Base-by-base conservation (phyloP, 1,140 invertebrate genomes). In the Achroia grisella region DNA sequence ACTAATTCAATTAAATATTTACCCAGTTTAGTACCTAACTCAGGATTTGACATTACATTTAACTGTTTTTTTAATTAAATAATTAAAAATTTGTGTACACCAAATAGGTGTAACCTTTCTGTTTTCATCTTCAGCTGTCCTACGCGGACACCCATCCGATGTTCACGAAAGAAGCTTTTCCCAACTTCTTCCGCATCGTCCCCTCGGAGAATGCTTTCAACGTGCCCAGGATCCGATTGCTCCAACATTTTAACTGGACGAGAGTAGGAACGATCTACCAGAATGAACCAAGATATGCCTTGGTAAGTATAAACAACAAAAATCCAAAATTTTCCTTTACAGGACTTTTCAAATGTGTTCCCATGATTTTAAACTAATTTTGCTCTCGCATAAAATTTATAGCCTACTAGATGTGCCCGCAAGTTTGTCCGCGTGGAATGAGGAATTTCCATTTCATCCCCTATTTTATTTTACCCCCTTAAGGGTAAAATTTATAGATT, bases 121-220 rank as follows among this genome's bases (percentile, higher is more conserved):
- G 4, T 30, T 10, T 15, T 40, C 29, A 74, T 52, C 89, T 88
- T 6, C 89, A 99, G 93, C 86, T 99, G 13, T 98, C 97, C 1
- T 99, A 99, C 79, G 97, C 97, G 1, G 98, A 99, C 82, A 99
- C 97, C 10, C 97, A 99, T 87, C 97, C 98, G 1, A 97, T 98
- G 93, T 98, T 99, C 86, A 97, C 96, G 0, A 94, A 93, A 66
- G 91, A 95, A 51, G 95, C 93, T 47, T 99, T 97, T 79, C 97
- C 95, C 2, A 98, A 98, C 84, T 98, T 98, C 87, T 99, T 97
- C 86, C 92, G 97, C 11, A 94, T 98, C 48, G 97, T 98, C 14
- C 97, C 97, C 3, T 97, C 95, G 27, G 96, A 98, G 79, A 97
- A 96, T 69, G 97, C 97, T 30, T 97, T 98, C 86, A 99, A 99